Percentiles rank a stretch among this genome's conserved stretches.
phyloP scores from a whole-genome alignment of 2,888 invertebrate genomes.

The Acanthosepion esculentum region DNA sequence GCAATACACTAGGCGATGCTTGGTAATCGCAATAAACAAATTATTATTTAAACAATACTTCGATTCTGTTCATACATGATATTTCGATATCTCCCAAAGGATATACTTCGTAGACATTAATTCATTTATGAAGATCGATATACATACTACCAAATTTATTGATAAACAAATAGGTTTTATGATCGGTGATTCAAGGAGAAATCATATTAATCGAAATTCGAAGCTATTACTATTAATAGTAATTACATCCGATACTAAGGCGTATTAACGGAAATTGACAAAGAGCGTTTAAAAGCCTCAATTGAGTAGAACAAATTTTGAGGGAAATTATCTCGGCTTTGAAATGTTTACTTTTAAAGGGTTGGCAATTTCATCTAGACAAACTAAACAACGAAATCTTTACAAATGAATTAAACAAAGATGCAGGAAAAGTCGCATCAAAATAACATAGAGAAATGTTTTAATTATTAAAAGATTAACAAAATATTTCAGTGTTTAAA shows the following conservation, averaged over 20 bases:
- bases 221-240: background rate
- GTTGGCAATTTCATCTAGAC: too few relatives aligned
- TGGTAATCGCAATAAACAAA: background rate
- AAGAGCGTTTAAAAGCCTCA: background rate
- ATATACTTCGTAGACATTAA: background rate
- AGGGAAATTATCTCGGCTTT: background rate
- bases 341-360: background rate
- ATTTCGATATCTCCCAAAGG: background rate
- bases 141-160: background rate
- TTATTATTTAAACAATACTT: background rate
- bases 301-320: background rate
- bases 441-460: too few relatives aligned
- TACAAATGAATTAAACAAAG: too few relatives aligned
- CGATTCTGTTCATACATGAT: background rate
- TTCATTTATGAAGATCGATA: background rate
- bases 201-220: background rate
- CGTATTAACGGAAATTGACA: background rate
- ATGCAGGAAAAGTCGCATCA: too few relatives aligned
- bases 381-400: too few relatives aligned
- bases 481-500: too few relatives aligned
- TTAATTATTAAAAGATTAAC: too few relatives aligned
- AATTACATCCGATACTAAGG: background rate
- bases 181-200: background rate
- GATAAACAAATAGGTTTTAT: background rate
- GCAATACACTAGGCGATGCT: too few relatives aligned